Evolutionary conservation across 2,797 vertebrate species (phyloP), one percentile per base, ranked within the genome.

Genomic region (Amphiprion clarkii): DNA sequence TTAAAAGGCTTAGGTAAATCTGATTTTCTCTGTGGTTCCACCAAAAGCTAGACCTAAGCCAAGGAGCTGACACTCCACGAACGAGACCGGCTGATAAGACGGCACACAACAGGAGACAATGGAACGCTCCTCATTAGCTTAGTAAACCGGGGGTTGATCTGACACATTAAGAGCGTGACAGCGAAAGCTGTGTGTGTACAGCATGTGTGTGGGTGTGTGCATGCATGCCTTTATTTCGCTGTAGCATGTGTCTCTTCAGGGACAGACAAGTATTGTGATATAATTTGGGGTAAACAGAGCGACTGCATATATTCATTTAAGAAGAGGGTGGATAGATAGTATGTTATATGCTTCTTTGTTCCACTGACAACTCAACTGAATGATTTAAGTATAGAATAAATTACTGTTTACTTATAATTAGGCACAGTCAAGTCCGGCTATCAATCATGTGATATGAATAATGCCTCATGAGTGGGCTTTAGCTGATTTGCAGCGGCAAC

Each of bases 1-100:
- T 93, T 93, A 94, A 92, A 92, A 85, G 87, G 91, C 88, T 94
- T 91, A 91, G 85, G 85, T 82, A 93, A 94, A 95, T 93, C 91
- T 83, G 89, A 94, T 94, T 94, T 89, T 89, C 89, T 90, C 88
- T 85, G 86, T 81, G 83, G 88, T 93, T 89, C 87, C 87, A 90
- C 81, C 49, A 63, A 88, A 90, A 90, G 76, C 79, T 59, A 82
- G 79, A 91, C 79, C 77, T 82, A 84, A 92, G 85, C 78, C 68
- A 80, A 67, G 62, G 83, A 74, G 76, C 84, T 84, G 81, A 92
- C 78, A 76, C 74, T 76, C 79, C 68, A 33, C 57, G 72, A 83
- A 78, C 67, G 17, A 81, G 72, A 71, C 75, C 62, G 70, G 39
- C 39, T 57, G 89, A 89, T 85, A 91, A 85, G 81, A 72, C 70